Evolutionary conservation across 2,113 vertebrate genomes (phyloP), one percentile per base, ranked within the genome.

Genomic region (Lycaon pictus): DNA sequence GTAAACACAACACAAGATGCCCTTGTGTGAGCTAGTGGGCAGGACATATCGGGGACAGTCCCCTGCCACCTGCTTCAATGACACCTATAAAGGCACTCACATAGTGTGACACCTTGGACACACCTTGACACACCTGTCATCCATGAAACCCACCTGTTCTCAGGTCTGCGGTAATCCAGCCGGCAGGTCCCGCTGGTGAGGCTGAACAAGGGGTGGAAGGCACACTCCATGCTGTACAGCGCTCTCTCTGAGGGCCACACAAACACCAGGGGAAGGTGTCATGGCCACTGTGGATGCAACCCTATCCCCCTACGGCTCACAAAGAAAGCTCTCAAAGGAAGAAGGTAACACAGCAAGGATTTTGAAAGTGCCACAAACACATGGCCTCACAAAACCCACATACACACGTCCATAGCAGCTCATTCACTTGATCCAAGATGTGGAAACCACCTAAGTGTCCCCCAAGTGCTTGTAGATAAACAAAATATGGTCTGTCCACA

Each of bases 151-250:
- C 95, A 99, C 99, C 99, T 99, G 99, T 99, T 99, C 98, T 99
- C 99, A 0, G 99, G 98, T 88, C 99, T 99, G 82, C 99, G 98
- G 98, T 99, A 99, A 97, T 99, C 99, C 96, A 99, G 98, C 93
- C 99, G 98, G 98, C 99, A 99, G 85, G 97, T 98, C 23, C 99
- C 99, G 0, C 99, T 99, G 65, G 99, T 99, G 95, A 99, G 99
- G 93, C 99, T 99, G 99, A 99, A 99, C 82, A 99, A 89, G 0
- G 99, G 99, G 87, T 99, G 99, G 98, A 99, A 99, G 23, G 99
- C 98, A n/a, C 99, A 99, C 96, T 99, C 99, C 98, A 99, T 99
- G 98, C 99, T 99, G 99, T 99, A 99, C 80, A 99, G 97, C 0
- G 99, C 99, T 87, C 99, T 98, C 98, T 99, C 99, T 99, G 98